phyloP scores from a whole-genome alignment of 1,140 invertebrate species.

The Drosophila sp. region DNA sequence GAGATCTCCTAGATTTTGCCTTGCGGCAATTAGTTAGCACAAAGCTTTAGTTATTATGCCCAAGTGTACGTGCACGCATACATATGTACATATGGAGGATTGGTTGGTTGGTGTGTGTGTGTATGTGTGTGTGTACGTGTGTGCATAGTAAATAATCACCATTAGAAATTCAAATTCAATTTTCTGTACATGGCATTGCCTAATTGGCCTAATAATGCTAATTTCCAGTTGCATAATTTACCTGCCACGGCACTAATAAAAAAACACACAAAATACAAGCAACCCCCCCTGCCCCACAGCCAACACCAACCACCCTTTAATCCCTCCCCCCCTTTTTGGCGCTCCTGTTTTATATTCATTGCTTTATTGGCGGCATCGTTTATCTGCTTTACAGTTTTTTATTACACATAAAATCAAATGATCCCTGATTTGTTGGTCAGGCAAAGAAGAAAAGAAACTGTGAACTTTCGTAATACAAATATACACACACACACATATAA shows the following conservation, averaged over 20 bases:
- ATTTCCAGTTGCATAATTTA: constrained; percentile 70
- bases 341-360: constrained; percentile 25
- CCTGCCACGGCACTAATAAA: constrained; percentile 22
- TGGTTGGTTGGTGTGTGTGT: constrained; percentile 28
- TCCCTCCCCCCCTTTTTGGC: background rate
- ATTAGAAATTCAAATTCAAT: constrained; percentile 75
- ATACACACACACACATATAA: constrained; percentile 6
- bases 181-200: constrained; percentile 43
- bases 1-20: constrained; percentile 39
- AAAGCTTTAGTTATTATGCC: constrained; percentile 76
- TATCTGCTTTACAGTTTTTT: constrained; percentile 49
- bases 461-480: constrained; percentile 4
- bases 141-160: constrained; percentile 65
- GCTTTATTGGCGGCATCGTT: constrained; percentile 46
- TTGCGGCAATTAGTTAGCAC: constrained; percentile 75
- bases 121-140: constrained; percentile 23
- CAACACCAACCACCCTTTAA: background rate
- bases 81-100: background rate
- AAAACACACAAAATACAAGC: constrained; percentile 1
- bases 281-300: background rate
- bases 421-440: constrained; percentile 41
- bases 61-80: constrained; percentile 42
- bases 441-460: constrained; percentile 13
- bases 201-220: constrained; percentile 68
- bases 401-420: constrained; percentile 55